Evolutionary conservation across 2,797 vertebrate genomes (phyloP).

Genomic region (Sandelia bainsii): DNA sequence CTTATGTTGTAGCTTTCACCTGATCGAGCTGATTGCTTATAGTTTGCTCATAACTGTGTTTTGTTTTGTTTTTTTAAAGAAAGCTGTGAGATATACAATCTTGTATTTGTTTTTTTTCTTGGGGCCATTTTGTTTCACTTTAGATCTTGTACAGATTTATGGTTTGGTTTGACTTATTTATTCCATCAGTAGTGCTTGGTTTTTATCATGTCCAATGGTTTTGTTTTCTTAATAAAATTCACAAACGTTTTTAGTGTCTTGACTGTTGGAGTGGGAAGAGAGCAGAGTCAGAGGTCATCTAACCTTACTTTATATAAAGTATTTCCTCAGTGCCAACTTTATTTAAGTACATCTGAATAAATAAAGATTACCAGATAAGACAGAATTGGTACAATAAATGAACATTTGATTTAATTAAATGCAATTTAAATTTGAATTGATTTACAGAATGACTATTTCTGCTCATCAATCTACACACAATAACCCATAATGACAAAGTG

Average conservation of each 20-base stretch:
- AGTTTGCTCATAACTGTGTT: constrained; percentile 81
- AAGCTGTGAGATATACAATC: constrained; percentile 77
- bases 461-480: too few relatives aligned
- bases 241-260: constrained; percentile 64
- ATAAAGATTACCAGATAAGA: too few relatives aligned
- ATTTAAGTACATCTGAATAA: too few relatives aligned
- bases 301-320: background rate
- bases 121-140: constrained; percentile 84
- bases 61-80: constrained; percentile 30
- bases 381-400: too few relatives aligned
- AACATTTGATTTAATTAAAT: too few relatives aligned
- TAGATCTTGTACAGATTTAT: constrained; percentile 94
- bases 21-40: constrained; percentile 77
- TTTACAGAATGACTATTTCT: too few relatives aligned
- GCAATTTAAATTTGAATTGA: too few relatives aligned
- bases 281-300: too few relatives aligned
- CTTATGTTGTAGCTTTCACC: constrained; percentile 79
- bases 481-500: too few relatives aligned
- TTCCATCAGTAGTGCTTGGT: constrained; percentile 98
- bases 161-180: constrained; percentile 97
- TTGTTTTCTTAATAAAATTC: constrained; percentile 94
- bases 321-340: too few relatives aligned
- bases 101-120: constrained; percentile 57
- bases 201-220: constrained; percentile 98
- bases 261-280: background rate